These are phyloP conservation scores for Phalacrocorax aristotelis DNA, from an alignment of 2,113 vertebrate species.

Conservation along the genomic window DNA sequence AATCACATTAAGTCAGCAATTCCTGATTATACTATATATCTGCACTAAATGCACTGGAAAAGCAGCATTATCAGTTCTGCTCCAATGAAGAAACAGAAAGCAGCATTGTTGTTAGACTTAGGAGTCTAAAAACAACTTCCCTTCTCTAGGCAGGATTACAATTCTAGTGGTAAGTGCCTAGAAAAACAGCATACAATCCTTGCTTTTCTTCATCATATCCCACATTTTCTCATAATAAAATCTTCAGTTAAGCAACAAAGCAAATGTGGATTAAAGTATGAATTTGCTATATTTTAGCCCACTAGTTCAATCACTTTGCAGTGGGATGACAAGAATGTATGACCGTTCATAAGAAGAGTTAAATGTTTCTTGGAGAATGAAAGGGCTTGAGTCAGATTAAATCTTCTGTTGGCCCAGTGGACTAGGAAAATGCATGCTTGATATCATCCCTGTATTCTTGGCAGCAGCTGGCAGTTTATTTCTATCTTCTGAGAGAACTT, in stretches of 20 bases:
- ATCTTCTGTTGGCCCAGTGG: constrained; percentile 40
- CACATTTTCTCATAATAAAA: background rate
- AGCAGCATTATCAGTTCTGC: constrained; percentile 36
- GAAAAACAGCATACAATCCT: background rate
- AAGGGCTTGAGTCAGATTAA: constrained; percentile 41
- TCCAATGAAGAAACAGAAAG: constrained; percentile 37
- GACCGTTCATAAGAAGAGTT: background rate
- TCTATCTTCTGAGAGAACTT: constrained; percentile 51
- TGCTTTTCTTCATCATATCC: background rate
- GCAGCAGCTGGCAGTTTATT: constrained; percentile 49
- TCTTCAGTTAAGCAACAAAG: constrained; percentile 3
- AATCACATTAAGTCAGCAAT: constrained; percentile 61
- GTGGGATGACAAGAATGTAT: background rate
- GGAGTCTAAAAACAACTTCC: background rate
- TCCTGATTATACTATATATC: constrained; percentile 49
- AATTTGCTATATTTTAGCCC: background rate
- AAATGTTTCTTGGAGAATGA: constrained; percentile 24
- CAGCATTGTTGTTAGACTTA: background rate
- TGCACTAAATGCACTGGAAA: constrained; percentile 38
- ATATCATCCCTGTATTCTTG: constrained; percentile 45
- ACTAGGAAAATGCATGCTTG: constrained; percentile 32
- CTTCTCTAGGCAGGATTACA: constrained; percentile 5
- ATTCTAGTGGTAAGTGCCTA: background rate
- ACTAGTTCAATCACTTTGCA: background rate
- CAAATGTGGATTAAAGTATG: background rate